Evolutionary conservation across 2,888 invertebrate species (phyloP).

Genomic region (Parnassius apollo): DNA sequence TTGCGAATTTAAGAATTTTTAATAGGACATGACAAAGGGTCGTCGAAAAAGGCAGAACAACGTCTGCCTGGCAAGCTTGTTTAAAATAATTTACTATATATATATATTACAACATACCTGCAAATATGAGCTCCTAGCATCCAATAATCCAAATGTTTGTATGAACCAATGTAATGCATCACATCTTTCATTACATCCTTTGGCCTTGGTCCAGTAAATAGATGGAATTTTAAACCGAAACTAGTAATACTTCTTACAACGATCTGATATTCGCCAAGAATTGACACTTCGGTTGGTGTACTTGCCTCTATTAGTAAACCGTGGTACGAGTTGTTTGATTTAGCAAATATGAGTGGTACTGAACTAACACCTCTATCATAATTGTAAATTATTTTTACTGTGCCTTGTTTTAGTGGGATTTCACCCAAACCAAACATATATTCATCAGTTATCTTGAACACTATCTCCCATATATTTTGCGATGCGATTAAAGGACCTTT

Average conservation of each 20-base stretch:
- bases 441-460: conserved; percentile 75
- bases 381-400: conserved; percentile 69
- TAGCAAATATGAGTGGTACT: conserved; percentile 77
- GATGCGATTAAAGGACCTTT: conserved; percentile 82
- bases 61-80: too few relatives aligned
- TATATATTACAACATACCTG: conserved; percentile 42
- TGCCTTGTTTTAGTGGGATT: conserved; percentile 57
- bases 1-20: too few relatives aligned
- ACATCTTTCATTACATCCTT: conserved; percentile 64
- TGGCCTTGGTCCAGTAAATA: conserved; percentile 67
- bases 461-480: conserved; percentile 82
- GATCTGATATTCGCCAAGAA: conserved; percentile 76
- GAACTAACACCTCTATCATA: conserved; percentile 64
- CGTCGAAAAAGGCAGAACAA: too few relatives aligned
- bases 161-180: conserved; percentile 44
- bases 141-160: conserved; percentile 62
- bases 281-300: conserved; percentile 78
- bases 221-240: conserved; percentile 59
- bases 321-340: conserved; percentile 75
- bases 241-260: conserved; percentile 78
- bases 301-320: conserved; percentile 77
- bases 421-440: conserved; percentile 81
- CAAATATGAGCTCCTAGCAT: conserved; percentile 72
- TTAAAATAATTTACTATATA: too few relatives aligned
- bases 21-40: too few relatives aligned